Conservation (phyloP, 1,140 invertebrate species). For the Zaprionus taronus region DNA sequence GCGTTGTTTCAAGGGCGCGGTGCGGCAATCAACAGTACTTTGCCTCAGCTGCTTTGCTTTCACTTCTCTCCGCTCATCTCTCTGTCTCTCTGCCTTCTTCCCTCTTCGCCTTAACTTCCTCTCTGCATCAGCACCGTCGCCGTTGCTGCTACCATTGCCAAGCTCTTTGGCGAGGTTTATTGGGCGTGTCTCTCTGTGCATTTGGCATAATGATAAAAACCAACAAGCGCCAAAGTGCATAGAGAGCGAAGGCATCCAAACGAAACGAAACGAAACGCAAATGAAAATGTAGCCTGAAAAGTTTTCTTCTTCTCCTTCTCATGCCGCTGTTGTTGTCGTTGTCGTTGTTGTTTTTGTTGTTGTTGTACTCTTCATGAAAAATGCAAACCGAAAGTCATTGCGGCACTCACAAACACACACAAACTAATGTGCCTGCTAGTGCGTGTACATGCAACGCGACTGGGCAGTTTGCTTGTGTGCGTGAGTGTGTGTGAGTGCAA, state of each 20-base stretch:
- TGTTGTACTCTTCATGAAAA: constrained; percentile 41
- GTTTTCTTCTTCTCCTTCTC: constrained; percentile 6
- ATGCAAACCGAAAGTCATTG: constrained; percentile 50
- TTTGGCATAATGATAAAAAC: constrained; percentile 56
- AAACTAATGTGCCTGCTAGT: not conserved
- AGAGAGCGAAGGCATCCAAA: constrained; percentile 36
- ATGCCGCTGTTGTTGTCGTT: not conserved
- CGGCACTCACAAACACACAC: constrained; percentile 11
- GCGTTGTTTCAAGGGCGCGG: constrained; percentile 44
- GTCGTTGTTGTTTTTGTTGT: constrained; percentile 25
- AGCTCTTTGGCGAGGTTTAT: constrained; percentile 20
- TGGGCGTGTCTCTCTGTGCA: constrained; percentile 43
- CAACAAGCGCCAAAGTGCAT: constrained; percentile 50
- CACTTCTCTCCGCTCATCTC: not conserved
- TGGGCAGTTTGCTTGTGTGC: not conserved
- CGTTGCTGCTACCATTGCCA: not conserved
- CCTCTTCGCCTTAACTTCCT: too few relatives aligned
- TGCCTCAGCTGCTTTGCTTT: constrained; percentile 39
- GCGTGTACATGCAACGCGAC: not conserved
- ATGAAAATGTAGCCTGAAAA: constrained; percentile 42
- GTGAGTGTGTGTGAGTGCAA: not conserved
- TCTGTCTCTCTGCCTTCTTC: not conserved
- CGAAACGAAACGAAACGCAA: constrained; percentile 38
- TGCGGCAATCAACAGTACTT: constrained; percentile 44
- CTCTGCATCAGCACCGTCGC: too few relatives aligned